phyloP scores from a whole-genome alignment of 2,797 vertebrate species.

The Aplochiton taeniatus region DNA sequence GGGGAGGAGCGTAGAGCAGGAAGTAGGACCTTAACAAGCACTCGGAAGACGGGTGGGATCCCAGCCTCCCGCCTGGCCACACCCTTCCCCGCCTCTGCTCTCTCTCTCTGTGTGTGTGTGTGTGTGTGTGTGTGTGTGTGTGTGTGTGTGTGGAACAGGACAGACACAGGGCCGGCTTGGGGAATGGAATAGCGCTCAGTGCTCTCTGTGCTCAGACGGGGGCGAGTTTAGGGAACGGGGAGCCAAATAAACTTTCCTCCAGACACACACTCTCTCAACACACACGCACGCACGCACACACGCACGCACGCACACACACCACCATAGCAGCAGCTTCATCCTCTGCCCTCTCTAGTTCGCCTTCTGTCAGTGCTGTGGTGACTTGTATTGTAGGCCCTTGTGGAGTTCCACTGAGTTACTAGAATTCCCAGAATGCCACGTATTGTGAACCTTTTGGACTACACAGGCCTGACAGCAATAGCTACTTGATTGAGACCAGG shows the following conservation, averaged over 20 bases:
- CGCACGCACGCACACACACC: constrained; percentile 42
- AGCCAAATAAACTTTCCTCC: constrained; percentile 78
- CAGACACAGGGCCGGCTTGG: constrained; percentile 41
- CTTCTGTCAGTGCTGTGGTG: constrained; percentile 29
- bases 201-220: constrained; percentile 59
- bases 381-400: constrained; percentile 17
- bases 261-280: constrained; percentile 61
- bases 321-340: constrained; percentile 50
- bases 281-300: constrained; percentile 8
- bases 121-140: constrained; percentile 41
- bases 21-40: constrained; percentile 78
- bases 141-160: constrained; percentile 20
- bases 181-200: constrained; percentile 76
- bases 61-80: constrained; percentile 60
- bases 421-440: not conserved
- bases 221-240: constrained; percentile 69
- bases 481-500: too few relatives aligned
- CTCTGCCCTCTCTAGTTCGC: constrained; percentile 46
- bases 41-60: constrained; percentile 74
- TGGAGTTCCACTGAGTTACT: constrained; percentile 2
- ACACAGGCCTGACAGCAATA: too few relatives aligned
- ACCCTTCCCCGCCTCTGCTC: constrained; percentile 75
- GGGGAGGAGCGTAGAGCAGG: constrained; percentile 76
- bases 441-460: too few relatives aligned
- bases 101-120: constrained; percentile 50